Evolutionary conservation across 1,140 invertebrate species (phyloP), one percentile per base, ranked within the genome.

Genomic region (Hormaphis cornu): DNA sequence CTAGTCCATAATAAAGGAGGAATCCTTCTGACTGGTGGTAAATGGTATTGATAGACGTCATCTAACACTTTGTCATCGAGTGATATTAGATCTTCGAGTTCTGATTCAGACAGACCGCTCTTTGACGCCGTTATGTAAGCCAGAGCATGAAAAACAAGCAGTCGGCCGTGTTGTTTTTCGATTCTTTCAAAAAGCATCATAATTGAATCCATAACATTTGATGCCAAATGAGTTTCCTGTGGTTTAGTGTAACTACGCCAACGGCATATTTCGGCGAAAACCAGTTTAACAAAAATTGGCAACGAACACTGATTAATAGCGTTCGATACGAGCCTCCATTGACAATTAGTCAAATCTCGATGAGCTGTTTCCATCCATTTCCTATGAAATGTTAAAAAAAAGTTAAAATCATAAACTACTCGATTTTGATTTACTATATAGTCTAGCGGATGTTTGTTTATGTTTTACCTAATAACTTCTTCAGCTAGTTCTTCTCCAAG

Each of bases 1-100:
- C 95, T 82, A 0, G 95, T 98, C 95, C 95, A 98, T 0, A 98
- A 80, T 7, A 98, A 77, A 0, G 95, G 95, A 3, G 96, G 95
- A 63, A 98, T 98, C 66, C 95, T 82, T 48, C 95, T 81, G 0
- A 96, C 93, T 0, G 95, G 95, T 1, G 95, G 95, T 75, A 98
- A 83, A 82, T 98, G 94, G 76, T 98, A 98, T 77, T 99, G 96
- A 76, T 98, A 99, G 0, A 99, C 95, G 75, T 99, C 96, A 75
- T 98, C 96, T 48, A 99, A 78, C 1, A 88, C 85, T 76, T 89
- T 91, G 78, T 98, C 93, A 74, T 97, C 94, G 53, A 97, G 76
- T 0, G 93, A 96, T 72, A 97, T 95, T 9, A 96, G 79, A 81
- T 97, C 94, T 79, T 97, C 94, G 0, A 97, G 79, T 77, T 97